phyloP scores from a whole-genome alignment of 2,888 invertebrate genomes.

The Cryptophagus acutangulus region DNA sequence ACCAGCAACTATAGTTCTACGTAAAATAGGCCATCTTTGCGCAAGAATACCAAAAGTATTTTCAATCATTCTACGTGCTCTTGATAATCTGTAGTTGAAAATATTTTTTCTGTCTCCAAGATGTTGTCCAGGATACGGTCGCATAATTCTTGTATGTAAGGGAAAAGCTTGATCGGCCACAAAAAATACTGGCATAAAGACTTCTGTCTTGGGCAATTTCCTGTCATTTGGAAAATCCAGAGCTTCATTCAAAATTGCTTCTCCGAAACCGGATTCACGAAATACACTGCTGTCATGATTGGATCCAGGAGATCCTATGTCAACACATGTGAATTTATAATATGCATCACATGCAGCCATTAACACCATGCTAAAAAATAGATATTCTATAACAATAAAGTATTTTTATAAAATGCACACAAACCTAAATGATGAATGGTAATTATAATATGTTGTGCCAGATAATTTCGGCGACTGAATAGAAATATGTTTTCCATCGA shows the following conservation, averaged over 20 bases:
- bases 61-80: constrained; percentile 10
- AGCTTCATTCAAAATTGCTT: constrained; percentile 9
- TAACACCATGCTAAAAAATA: constrained; percentile 21
- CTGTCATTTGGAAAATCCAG: constrained; percentile 10
- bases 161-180: constrained; percentile 20
- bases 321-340: constrained; percentile 33
- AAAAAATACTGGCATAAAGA: constrained; percentile 9
- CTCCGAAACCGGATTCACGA: constrained; percentile 12
- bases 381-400: too few relatives aligned
- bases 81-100: constrained; percentile 6
- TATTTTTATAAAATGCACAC: too few relatives aligned
- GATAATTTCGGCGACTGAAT: constrained; percentile 28
- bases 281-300: constrained; percentile 33
- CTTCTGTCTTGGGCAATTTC: constrained; percentile 8
- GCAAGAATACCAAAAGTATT: constrained; percentile 12
- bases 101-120: constrained; percentile 7
- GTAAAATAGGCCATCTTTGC: constrained; percentile 9
- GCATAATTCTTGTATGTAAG: constrained; percentile 11
- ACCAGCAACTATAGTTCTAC: constrained; percentile 10
- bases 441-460: constrained; percentile 33
- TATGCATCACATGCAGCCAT: constrained; percentile 33
- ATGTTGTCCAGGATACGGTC: constrained; percentile 10
- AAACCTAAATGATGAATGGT: constrained; percentile 33
- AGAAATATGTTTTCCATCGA: constrained; percentile 34
- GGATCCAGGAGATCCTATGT: constrained; percentile 34